phyloP scores from a whole-genome alignment of 2,797 vertebrate genomes.

The Phoeniculus purpureus region DNA sequence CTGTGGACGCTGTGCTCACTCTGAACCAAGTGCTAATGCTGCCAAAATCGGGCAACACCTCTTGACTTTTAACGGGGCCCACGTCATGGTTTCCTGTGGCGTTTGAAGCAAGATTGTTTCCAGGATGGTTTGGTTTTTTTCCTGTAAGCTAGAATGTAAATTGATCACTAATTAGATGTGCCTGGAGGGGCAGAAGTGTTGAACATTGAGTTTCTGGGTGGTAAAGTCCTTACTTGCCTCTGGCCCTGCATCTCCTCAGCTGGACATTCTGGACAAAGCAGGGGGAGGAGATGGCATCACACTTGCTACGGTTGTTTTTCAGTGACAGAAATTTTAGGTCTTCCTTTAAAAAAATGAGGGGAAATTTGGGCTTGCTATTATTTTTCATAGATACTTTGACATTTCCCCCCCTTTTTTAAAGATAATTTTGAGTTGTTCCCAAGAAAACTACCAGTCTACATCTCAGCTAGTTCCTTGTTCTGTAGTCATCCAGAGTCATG shows the following conservation, averaged over 20 bases:
- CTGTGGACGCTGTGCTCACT: neutral
- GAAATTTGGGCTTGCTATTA: fast-evolving
- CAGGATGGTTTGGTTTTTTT: neutral
- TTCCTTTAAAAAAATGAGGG: neutral
- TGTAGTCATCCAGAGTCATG: neutral
- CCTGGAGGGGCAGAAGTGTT: neutral
- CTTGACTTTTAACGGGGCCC: neutral
- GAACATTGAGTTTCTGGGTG: neutral
- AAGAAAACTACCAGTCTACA: neutral
- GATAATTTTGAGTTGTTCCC: neutral
- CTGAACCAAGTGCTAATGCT: neutral
- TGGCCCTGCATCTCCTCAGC: neutral
- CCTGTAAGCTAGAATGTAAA: neutral
- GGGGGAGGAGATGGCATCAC: neutral
- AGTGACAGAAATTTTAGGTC: neutral
- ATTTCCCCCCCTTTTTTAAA: neutral
- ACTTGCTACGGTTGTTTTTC: neutral
- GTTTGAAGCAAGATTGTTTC: neutral
- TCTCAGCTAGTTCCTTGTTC: neutral
- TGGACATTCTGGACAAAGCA: neutral
- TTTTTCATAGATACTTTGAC: neutral
- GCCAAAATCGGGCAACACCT: fast-evolving
- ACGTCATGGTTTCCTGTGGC: neutral
- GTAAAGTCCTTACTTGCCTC: neutral
- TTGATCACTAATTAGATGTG: neutral